Evolutionary conservation across 2,888 invertebrate species (phyloP).

Genomic region (Idaea straminata): DNA sequence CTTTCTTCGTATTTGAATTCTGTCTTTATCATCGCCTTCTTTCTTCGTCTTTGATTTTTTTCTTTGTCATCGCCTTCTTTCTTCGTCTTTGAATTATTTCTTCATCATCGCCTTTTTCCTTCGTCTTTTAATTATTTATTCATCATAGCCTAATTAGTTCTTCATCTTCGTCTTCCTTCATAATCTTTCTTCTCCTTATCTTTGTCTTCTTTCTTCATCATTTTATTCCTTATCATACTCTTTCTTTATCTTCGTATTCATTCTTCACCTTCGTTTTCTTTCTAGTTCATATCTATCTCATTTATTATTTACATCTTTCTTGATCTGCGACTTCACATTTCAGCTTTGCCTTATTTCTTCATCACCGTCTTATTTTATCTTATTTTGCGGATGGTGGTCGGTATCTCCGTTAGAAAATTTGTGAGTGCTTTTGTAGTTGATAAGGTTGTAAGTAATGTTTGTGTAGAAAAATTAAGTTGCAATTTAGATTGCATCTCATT

Average conservation of each 20-base stretch:
- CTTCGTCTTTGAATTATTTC: conserved; percentile 9
- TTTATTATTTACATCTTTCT: conserved; percentile 10
- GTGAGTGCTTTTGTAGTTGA: too few relatives aligned
- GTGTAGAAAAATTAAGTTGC: too few relatives aligned
- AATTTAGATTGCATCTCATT: too few relatives aligned
- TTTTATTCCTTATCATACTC: too few relatives aligned
- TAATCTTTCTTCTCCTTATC: conserved; percentile 8
- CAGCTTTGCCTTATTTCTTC: conserved; percentile 15
- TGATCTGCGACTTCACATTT: conserved; percentile 9
- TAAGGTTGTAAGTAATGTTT: too few relatives aligned
- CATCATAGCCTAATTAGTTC: conserved; percentile 10
- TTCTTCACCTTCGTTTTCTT: conserved; percentile 12
- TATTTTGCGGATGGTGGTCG: too few relatives aligned
- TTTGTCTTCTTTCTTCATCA: conserved; percentile 7
- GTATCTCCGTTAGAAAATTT: too few relatives aligned
- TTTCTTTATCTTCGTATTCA: conserved; percentile 16
- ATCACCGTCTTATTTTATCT: conserved; percentile 13
- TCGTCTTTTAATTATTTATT: conserved; percentile 11
- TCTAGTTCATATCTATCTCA: conserved; percentile 1
- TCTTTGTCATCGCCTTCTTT: conserved; percentile 6
- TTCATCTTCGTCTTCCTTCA: conserved; percentile 10
- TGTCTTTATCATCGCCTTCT: conserved; percentile 14
- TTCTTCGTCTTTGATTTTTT: conserved; percentile 7
- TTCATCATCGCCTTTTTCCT: conserved; percentile 6
- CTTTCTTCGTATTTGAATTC: conserved; percentile 4